phyloP scores from a whole-genome alignment of 2,113 vertebrate genomes.

The Crotophaga sulcirostris region DNA sequence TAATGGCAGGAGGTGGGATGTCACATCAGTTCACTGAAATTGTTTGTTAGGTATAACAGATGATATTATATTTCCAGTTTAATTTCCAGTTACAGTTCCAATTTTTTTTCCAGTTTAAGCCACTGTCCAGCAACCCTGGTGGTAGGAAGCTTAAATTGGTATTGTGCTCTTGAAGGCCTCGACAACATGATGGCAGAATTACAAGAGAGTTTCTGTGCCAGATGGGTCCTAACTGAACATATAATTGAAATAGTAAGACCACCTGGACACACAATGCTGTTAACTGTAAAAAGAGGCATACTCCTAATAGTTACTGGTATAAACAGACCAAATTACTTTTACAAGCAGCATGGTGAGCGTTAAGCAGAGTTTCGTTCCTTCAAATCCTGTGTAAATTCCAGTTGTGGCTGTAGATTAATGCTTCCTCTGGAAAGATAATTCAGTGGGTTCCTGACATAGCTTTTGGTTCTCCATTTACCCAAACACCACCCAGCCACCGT shows the following conservation, averaged over 20 bases:
- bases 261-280: constrained; percentile 4
- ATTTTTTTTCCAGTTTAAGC: neutral
- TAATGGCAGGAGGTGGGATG: neutral
- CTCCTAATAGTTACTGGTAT: neutral
- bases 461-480: neutral
- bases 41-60: neutral
- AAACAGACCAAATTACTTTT: neutral
- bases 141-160: neutral
- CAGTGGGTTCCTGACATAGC: neutral
- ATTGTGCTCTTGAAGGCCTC: neutral
- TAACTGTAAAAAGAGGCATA: neutral
- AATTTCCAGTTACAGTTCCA: no score
- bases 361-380: neutral
- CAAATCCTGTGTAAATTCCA: neutral
- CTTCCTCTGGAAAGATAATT: neutral
- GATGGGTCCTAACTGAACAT: neutral
- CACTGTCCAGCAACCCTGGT: neutral
- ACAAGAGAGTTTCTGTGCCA: neutral
- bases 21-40: neutral
- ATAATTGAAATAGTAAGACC: constrained; percentile 9
- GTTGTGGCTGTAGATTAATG: neutral
- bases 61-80: no score
- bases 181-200: neutral
- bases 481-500: neutral
- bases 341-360: neutral